Evolutionary conservation across 2,888 invertebrate species (phyloP), one percentile per base, ranked within the genome.

Genomic region (Cabera pusaria): DNA sequence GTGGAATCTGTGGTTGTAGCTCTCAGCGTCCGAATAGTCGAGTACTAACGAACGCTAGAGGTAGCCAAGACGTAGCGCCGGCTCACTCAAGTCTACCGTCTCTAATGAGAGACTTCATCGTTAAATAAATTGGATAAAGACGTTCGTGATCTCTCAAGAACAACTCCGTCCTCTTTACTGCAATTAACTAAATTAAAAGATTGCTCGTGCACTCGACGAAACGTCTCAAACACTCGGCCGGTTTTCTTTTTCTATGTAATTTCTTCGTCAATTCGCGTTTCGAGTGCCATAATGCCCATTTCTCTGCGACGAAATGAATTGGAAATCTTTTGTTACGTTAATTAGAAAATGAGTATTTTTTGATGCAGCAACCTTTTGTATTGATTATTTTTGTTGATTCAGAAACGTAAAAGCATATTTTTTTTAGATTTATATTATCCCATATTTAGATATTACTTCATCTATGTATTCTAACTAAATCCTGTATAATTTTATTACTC

Each of bases 41-140:
- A 62, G 56, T 56, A 66, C 75, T 80, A 79, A 76, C 76, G 75
- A 72, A 66, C 64, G 65, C 69, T 16, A 63, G 49, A 63, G 53
- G 61, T 57, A 49, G 64, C 75, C 50, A 73, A 67, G 67, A 64
- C 20, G 39, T 16, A 19, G 55, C 44, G n/a, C 44, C 55, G 79
- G 77, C 79, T 42, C 35, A 42, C 35, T 42, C 41, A 29, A 41
- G 25, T 35, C 41, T 27, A 31, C 35, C 85, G 77, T 66, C 76
- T 69, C 82, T 87, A 87, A 88, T 86, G 87, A 87, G 85, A 73
- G 75, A 77, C 75, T 76, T 72, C 81, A 72, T 87, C 87, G 84
- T 88, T 88, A 87, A 86, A 88, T 83, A 87, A 87, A 88, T 88
- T 87, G 87, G 85, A 86, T 86, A 87, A 87, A 87, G 87, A 88